Base-by-base conservation (phyloP, 2,797 vertebrate species). In the Phataginus tricuspis region DNA sequence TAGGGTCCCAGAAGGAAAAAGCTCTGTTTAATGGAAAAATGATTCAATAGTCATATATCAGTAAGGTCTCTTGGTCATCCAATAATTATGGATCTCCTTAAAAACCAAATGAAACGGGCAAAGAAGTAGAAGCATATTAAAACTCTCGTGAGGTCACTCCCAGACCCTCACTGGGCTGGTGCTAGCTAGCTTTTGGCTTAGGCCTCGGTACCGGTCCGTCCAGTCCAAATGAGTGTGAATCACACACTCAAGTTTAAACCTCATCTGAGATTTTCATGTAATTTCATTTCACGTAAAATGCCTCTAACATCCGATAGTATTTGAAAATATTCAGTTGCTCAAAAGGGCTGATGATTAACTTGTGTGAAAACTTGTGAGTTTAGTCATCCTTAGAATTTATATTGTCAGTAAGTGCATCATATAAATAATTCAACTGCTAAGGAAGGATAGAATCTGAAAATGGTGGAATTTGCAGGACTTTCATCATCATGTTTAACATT, bases 351-450 rank as follows among this genome's bases (percentile, higher is more conserved):
- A 95, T 92, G 69, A 68, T 89, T 87, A 97, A 88, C 77, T 94
- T 97, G 72, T 96, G 75, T 96, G 61, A 86, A 92, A 92, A 93
- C 64, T 92, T 94, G 64, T 88, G 69, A 37, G 16, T 86, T 82
- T 86, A 89, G 77, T 90, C 77, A 90, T 66, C 37, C 42, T 92
- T 63, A 82, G 37, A 93, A 31, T 89, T 91, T 90, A 72, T 78
- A 80, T 84, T 55, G 59, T 94, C 42, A 53, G 31, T 80, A 83
- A 84, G 4, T 80, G 21, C 83, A 91, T 80, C 69, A 71, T 75
- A 96, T 95, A 97, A 95, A 95, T 96, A 94, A 92, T 95, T 96
- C 55, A 92, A 71, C 61, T 85, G 11, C 59, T 59, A 55, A 63
- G 8, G 18, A 94, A 92, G 92, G 25, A 93, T 12, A 96, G 45